Base-by-base conservation (phyloP, 2,113 vertebrate species). In the Entelurus aequoreus region DNA sequence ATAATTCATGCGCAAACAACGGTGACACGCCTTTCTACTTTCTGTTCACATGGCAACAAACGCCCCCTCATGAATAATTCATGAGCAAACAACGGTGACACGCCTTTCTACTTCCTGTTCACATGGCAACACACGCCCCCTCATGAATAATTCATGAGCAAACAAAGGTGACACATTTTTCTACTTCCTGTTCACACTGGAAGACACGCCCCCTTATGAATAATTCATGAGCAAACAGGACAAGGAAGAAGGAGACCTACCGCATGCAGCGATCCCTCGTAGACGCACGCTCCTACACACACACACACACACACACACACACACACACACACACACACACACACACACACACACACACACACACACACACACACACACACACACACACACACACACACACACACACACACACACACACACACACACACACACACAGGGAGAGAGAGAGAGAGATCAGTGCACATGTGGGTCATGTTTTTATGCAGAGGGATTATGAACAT, bases 251-350 rank as follows among this genome's bases (percentile, higher is more conserved):
- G 54, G 16, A 9, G 54, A 94, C 96, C 72, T 95, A 99, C 95
- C 92, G 88, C 87, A 69, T 93, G 72, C 47, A 89, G 73, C 12
- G 84, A 84, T 66, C 93, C 95, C 10, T 88, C 89, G 76, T 90
- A 88, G 88, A 90, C 46, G 84, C 96, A 99, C 62, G 87, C 87
- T 92, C 95, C 96, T 99, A 82, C 51, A 65, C 55, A 13, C n/a
- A 21, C 38, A 21, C n/a, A 44, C 15, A 40, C 13, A 54, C 4
- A 54, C 3, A 15, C 38, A 44, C 38, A 44, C 37, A 19, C n/a
- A 56, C 14, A 40, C 19, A 52, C 5, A 52, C 4, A 11, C 54
- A 38, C 54, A 38, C 54, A n/a, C 36, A 55, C 28, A 36, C 19
- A 52, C 5, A 52, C 28, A 36, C 19, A 52, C 5, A 52, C 3